Conservation (phyloP, 37 sponge, comb jelly and placozoan genomes). For the Axinella damicornis region DNA sequence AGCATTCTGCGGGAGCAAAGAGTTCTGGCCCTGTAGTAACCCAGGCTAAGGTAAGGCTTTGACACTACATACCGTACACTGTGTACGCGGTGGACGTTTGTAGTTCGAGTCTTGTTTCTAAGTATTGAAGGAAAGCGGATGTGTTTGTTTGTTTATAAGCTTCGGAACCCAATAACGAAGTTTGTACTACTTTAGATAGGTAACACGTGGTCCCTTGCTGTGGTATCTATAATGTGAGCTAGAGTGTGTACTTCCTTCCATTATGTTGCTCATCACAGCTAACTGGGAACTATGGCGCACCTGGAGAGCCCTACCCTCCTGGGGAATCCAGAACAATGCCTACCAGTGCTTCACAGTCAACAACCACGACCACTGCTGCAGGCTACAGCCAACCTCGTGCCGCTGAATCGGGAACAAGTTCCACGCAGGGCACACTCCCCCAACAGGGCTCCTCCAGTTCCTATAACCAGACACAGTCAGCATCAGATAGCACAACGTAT, state of each 20-base stretch:
- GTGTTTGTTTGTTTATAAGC: no score
- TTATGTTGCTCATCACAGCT: no score
- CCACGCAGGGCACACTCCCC: neutral
- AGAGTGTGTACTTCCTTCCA: no score
- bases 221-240: no score
- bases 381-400: neutral
- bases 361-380: neutral
- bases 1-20: slow-evolving; percentile 1
- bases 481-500: no score
- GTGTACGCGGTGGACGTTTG: neutral
- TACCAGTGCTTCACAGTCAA: neutral
- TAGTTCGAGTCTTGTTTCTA: neutral
- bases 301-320: slow-evolving; percentile 25
- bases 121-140: no score
- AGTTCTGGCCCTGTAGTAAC: neutral
- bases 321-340: neutral
- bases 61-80: neutral
- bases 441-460: no score
- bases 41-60: slow-evolving; percentile 1
- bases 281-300: slow-evolving; percentile 27
- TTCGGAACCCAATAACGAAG: no score
- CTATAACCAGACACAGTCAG: no score
- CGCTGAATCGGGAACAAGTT: neutral
- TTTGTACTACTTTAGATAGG: no score
- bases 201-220: no score